Percentiles rank a stretch among this genome's conserved stretches.
Evolutionary conservation across 2,888 invertebrate genomes (phyloP).

Genomic region (Luffia ferchaultella): DNA sequence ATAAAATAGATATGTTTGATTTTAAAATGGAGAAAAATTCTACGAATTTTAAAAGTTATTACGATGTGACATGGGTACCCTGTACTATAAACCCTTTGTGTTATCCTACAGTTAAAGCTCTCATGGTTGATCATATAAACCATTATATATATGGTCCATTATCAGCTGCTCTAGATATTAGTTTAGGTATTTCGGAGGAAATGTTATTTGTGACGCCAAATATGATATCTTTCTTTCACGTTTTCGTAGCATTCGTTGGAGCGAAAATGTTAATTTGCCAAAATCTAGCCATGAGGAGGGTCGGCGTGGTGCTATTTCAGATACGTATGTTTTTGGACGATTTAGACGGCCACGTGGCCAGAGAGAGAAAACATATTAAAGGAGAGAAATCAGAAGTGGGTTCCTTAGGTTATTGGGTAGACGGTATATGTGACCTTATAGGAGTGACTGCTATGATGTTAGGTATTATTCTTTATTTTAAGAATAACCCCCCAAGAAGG

Average conservation of each 20-base stretch:
- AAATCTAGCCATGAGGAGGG: conserved; percentile 72
- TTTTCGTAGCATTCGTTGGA: conserved; percentile 77
- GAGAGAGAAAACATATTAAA: conserved; percentile 76
- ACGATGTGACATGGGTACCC: conserved; percentile 67
- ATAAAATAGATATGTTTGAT: conserved; percentile 61
- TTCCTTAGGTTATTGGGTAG: conserved; percentile 81
- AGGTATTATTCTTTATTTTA: conserved; percentile 74
- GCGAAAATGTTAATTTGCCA: conserved; percentile 79
- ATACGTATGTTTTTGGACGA: conserved; percentile 85
- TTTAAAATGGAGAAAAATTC: conserved; percentile 7
- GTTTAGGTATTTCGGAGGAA: conserved; percentile 69
- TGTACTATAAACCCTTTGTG: conserved; percentile 79
- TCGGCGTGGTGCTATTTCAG: conserved; percentile 81
- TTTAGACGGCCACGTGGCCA: conserved; percentile 86
- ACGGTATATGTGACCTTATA: conserved; percentile 82
- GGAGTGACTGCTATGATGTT: conserved; percentile 77
- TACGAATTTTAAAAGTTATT: conserved; percentile 36
- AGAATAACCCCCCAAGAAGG: conserved; percentile 75
- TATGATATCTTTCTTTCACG: conserved; percentile 82
- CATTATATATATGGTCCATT: conserved; percentile 84
- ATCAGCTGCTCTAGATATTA: conserved; percentile 75
- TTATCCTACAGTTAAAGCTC: conserved; percentile 82
- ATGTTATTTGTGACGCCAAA: conserved; percentile 78
- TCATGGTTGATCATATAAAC: conserved; percentile 84
- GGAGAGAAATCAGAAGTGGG: conserved; percentile 85